Conservation (phyloP, 2,113 vertebrate genomes). For the Mus spicilegus region DNA sequence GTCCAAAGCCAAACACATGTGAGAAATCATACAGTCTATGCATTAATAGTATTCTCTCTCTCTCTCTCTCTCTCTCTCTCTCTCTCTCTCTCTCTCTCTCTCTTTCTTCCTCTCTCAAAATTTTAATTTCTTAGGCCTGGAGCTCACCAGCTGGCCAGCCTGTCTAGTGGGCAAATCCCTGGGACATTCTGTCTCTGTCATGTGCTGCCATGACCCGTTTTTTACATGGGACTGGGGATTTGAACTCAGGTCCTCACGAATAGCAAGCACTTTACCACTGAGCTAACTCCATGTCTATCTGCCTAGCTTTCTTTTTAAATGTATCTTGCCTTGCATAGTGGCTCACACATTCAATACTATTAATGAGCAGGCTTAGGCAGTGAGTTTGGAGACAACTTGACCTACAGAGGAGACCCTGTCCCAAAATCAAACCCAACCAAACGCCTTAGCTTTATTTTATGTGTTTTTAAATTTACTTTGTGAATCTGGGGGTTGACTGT, state of each 20-base stretch:
- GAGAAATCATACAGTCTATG: not conserved
- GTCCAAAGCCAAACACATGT: too few species aligned
- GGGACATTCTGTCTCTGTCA: not conserved
- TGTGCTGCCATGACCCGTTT: not conserved
- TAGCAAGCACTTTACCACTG: not conserved
- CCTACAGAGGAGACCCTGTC: not conserved
- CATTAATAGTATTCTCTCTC: not conserved
- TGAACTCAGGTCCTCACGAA: not conserved
- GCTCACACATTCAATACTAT: not conserved
- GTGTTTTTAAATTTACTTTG: not conserved
- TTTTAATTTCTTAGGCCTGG: not conserved
- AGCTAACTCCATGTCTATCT: not conserved
- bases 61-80: not conserved
- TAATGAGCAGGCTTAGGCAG: not conserved
- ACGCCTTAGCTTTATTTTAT: not conserved
- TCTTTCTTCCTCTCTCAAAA: not conserved
- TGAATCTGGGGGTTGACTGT: too few species aligned
- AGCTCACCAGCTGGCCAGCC: not conserved
- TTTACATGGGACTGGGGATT: not conserved
- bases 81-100: too few species aligned
- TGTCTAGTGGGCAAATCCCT: too few species aligned
- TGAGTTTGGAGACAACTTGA: not conserved
- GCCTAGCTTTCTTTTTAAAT: not conserved
- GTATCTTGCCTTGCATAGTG: not conserved
- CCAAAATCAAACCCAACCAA: not conserved